phyloP scores from a whole-genome alignment of 1,140 invertebrate genomes.

The Lordiphosa stackelbergi region DNA sequence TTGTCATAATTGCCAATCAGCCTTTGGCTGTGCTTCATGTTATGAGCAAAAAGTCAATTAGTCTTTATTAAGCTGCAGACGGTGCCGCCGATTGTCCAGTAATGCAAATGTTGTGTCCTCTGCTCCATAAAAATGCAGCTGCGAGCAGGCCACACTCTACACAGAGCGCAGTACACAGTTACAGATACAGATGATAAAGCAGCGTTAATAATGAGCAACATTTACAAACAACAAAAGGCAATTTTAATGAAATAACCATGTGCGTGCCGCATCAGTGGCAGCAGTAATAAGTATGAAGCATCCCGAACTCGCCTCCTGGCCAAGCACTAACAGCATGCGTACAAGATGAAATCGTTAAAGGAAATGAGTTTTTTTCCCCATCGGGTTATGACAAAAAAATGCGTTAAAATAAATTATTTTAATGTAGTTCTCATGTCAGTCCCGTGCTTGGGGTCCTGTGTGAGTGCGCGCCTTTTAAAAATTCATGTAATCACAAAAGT shows the following conservation, averaged over 20 bases:
- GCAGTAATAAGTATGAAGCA: constrained; percentile 13
- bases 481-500: constrained; percentile 76
- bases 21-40: constrained; percentile 20
- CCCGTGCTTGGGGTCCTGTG: constrained; percentile 18
- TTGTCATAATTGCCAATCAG: constrained; percentile 65
- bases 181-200: constrained; percentile 51
- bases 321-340: constrained; percentile 51
- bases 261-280: constrained; percentile 48
- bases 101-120: constrained; percentile 72
- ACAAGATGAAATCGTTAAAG: constrained; percentile 75
- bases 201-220: constrained; percentile 73
- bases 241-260: constrained; percentile 76
- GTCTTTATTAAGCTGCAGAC: constrained; percentile 67
- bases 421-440: constrained; percentile 74
- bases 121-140: constrained; percentile 61
- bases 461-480: constrained; percentile 65
- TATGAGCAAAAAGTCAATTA: constrained; percentile 67
- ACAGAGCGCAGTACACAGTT: constrained; percentile 20
- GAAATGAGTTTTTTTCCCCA: constrained; percentile 74
- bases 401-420: constrained; percentile 76
- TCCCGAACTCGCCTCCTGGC: constrained; percentile 10
- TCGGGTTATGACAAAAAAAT: constrained; percentile 75
- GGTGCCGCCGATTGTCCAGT: constrained; percentile 30
- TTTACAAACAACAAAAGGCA: constrained; percentile 75
- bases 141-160: constrained; percentile 5